Percentiles rank a stretch among this genome's conserved stretches.
phyloP scores from a whole-genome alignment of 2,797 vertebrate genomes.

The Tokudaia tokunoshimensis region DNA sequence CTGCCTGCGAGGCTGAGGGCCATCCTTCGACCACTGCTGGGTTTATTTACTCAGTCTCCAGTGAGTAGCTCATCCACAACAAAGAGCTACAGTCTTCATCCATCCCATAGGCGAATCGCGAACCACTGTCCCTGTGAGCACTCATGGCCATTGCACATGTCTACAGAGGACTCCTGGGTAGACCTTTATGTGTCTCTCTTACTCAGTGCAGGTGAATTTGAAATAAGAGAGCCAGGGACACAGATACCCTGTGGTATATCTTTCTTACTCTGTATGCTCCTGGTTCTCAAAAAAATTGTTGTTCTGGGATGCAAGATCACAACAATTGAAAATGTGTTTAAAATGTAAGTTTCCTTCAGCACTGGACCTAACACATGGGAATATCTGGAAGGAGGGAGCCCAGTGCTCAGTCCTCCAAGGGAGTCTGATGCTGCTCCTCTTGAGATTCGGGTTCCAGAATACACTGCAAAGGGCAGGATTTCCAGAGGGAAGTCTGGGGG shows the following conservation, averaged over 20 bases:
- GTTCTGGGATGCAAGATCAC: not conserved
- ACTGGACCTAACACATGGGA: not conserved
- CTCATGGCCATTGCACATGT: not conserved
- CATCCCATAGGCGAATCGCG: not conserved
- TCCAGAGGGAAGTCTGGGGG: not conserved
- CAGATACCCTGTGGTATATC: too few species aligned
- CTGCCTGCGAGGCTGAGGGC: slow-evolving; percentile 36
- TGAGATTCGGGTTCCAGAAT: not conserved
- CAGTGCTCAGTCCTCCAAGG: not conserved
- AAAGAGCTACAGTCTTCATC: not conserved
- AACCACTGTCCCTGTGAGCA: not conserved
- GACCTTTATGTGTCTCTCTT: not conserved
- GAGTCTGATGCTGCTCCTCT: too few species aligned
- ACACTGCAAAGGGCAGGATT: fast-evolving
- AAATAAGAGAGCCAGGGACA: not conserved
- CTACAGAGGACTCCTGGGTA: fast-evolving
- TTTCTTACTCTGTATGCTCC: not conserved
- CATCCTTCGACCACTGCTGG: not conserved
- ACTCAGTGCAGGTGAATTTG: not conserved
- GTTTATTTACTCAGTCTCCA: not conserved
- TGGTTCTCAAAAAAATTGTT: not conserved
- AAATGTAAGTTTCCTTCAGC: not conserved
- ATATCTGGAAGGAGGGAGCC: not conserved
- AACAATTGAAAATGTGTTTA: not conserved
- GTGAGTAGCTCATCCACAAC: not conserved